Conservation (phyloP, 2,888 invertebrate species). For the Morinoia aosen region DNA sequence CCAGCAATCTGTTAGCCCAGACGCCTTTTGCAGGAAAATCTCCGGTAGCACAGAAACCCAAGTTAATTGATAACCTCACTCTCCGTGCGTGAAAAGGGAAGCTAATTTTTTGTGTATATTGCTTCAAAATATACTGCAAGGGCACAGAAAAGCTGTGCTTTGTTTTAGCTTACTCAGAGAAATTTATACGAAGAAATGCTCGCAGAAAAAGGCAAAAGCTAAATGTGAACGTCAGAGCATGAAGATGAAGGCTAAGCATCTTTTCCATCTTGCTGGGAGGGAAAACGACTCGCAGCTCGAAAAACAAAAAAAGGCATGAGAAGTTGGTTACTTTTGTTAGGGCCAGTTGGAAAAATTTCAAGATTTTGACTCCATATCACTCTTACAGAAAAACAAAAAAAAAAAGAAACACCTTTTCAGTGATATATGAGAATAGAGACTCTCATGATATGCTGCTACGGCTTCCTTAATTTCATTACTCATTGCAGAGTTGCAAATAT, state of each 20-base stretch:
- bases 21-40: slow-evolving; percentile 16
- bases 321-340: neutral
- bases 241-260: neutral
- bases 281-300: neutral
- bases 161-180: neutral
- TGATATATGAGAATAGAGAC: too few species aligned
- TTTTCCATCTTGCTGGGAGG: neutral
- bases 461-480: neutral
- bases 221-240: neutral
- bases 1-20: slow-evolving; percentile 26
- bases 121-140: neutral
- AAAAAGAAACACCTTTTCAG: neutral
- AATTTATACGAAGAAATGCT: neutral
- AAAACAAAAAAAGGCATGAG: neutral
- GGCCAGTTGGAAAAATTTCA: neutral
- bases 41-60: neutral
- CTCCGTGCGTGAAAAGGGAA: neutral
- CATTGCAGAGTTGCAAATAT: neutral
- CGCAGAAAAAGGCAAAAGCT: neutral
- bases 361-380: neutral
- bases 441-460: neutral
- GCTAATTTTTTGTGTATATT: neutral
- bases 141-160: neutral
- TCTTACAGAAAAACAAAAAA: neutral
- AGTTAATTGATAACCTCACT: neutral